Base-by-base conservation (phyloP, 92 coral and sea anemone species). In the Palythoa caribaeorum region DNA sequence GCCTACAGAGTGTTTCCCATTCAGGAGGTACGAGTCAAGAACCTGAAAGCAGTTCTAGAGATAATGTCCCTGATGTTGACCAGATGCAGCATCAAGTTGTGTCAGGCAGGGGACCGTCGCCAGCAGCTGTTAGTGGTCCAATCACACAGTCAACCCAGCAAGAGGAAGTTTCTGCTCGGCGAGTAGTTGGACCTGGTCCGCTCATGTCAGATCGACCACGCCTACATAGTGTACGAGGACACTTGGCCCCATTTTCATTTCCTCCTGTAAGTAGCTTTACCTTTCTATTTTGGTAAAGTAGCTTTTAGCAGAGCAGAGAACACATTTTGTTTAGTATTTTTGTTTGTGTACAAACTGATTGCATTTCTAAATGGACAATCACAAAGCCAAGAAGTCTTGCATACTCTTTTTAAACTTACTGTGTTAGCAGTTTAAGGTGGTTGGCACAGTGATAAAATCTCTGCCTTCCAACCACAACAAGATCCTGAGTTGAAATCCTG, bases 231-330 rank as follows among this genome's bases (percentile, higher is more conserved):
- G 92, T 91, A 17, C 92, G 96, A 89, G 94, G 98, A 19, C 97
- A 95, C 79, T 81, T 96, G 78, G 96, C 98, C 36, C 99, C 99
- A 0, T 96, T 96, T 84, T 95, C 99, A n/a, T 94, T 96, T 78
- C 89, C 97, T 21, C 99, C 92, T 84, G 99, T 96, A 53, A 86
- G 96, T 19, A 38, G 47, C 37, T n/a, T 16, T 53, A 4, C 14
- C 65, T 38, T 10, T 14, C 38, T 9, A 17, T 16, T 36, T 69
- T 36, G 50, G 21, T 3, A 7, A n/a, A n/a, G 15, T 28, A n/a
- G 20, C 52, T 57, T 38, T 38, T 15, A 9, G 68, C 10, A 8
- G 7, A 44, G 50, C 50, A 16, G 12, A 5, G 20, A 21, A 76
- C 6, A 38, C 35, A 35, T 59, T 76, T 57, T 57, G 63, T 3